A percentile compares a stretch with the other conserved stretches of the same genome.
phyloP scores from a whole-genome alignment of 1,140 invertebrate genomes.

The Acromyrmex charruanus region DNA sequence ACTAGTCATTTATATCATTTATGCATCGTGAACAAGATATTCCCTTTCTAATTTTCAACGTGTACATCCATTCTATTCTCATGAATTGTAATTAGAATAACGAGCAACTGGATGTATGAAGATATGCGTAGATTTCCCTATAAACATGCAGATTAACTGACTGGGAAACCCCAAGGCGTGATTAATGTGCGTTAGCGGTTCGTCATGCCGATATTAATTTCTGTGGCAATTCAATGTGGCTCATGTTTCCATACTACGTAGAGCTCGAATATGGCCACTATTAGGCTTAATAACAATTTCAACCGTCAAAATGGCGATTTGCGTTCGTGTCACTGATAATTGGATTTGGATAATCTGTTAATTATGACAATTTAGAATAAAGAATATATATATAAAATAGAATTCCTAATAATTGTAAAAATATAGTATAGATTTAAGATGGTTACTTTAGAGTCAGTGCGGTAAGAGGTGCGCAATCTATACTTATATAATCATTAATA shows the following conservation, averaged over 20 bases:
- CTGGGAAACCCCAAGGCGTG: constrained; percentile 29
- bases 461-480: no score
- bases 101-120: constrained; percentile 26
- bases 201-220: constrained; percentile 46
- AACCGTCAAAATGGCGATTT: background rate
- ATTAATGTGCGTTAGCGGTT: constrained; percentile 56
- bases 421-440: no score
- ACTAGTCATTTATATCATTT: background rate
- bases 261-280: background rate
- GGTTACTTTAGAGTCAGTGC: no score
- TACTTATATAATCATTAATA: no score
- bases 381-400: no score
- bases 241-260: constrained; percentile 29
- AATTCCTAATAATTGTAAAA: no score
- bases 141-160: constrained; percentile 26
- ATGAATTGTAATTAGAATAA: constrained; percentile 23
- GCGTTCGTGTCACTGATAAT: background rate
- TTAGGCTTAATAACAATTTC: constrained; percentile 26
- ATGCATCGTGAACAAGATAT: background rate
- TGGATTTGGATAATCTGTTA: background rate
- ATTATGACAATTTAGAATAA: no score
- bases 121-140: constrained; percentile 38
- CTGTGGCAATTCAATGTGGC: constrained; percentile 19
- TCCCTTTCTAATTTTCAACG: constrained; percentile 28
- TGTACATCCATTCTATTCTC: background rate